These are phyloP conservation scores for Drosophila arawakana DNA, from an alignment of 1,140 invertebrate species.

Conservation along the genomic window DNA sequence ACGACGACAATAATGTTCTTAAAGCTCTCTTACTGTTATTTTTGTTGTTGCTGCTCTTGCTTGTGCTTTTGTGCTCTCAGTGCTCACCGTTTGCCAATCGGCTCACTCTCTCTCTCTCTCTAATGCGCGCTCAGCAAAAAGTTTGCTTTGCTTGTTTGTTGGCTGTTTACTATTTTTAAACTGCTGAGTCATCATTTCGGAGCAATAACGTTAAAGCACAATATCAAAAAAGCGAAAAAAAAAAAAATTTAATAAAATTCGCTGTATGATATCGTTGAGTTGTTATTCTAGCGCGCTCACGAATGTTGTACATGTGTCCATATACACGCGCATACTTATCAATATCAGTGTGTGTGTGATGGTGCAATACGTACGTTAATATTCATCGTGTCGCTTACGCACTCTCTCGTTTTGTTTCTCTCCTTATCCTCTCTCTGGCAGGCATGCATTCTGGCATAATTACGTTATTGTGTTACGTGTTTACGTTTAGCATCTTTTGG, in stretches of 20 bases:
- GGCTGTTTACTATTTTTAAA: conserved; percentile 84
- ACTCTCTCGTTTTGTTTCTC: conserved; percentile 2
- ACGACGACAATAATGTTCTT: conserved; percentile 37
- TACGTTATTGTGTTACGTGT: conserved; percentile 55
- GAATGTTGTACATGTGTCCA: conserved; percentile 13
- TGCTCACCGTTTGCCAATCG: not conserved
- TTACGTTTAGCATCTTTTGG: conserved; percentile 22
- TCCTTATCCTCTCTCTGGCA: not conserved
- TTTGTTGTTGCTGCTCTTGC: not conserved
- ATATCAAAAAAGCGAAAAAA: conserved; percentile 18
- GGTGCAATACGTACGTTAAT: conserved; percentile 3
- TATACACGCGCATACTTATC: not conserved
- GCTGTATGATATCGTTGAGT: conserved; percentile 44
- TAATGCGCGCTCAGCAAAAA: conserved; percentile 70
- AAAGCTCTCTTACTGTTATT: conserved; percentile 27
- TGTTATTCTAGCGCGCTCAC: conserved; percentile 42
- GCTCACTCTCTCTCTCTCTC: conserved; percentile 28
- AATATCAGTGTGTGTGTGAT: conserved; percentile 1
- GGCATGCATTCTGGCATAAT: conserved; percentile 35
- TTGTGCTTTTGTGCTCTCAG: conserved; percentile 3
- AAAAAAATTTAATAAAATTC: conserved; percentile 22
- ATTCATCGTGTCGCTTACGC: conserved; percentile 6
- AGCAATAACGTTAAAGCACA: conserved; percentile 75
- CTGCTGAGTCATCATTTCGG: conserved; percentile 82
- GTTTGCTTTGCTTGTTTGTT: conserved; percentile 58